phyloP scores from a whole-genome alignment of 2,888 invertebrate genomes.

The Nomada ruficornis region DNA sequence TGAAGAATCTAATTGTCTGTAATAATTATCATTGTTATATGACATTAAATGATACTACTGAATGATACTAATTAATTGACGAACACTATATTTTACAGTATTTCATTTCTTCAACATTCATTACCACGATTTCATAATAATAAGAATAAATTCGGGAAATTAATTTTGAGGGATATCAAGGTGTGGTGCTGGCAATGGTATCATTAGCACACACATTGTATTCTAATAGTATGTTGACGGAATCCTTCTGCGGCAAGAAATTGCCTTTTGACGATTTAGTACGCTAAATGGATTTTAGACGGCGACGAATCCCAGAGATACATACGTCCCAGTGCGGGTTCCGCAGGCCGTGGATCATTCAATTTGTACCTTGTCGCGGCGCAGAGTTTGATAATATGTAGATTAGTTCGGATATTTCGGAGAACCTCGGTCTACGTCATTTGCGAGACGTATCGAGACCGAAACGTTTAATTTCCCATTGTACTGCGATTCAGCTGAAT shows the following conservation, averaged over 20 bases:
- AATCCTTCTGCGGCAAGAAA: slow-evolving; percentile 35
- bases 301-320: slow-evolving; percentile 40
- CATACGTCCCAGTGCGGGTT: slow-evolving; percentile 56
- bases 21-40: too few relatives aligned
- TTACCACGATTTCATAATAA: too few relatives aligned
- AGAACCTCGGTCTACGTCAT: slow-evolving; percentile 39
- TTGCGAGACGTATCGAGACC: slow-evolving; percentile 34
- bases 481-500: background rate
- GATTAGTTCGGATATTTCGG: slow-evolving; percentile 63
- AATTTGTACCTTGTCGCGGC: slow-evolving; percentile 59
- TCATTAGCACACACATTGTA: background rate
- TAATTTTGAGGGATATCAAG: background rate
- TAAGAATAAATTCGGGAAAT: background rate
- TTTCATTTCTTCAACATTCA: too few relatives aligned
- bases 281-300: slow-evolving; percentile 60
- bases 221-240: slow-evolving; percentile 22
- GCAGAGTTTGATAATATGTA: slow-evolving; percentile 68
- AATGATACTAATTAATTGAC: too few relatives aligned
- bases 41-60: too few relatives aligned
- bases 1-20: too few relatives aligned
- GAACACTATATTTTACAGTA: too few relatives aligned
- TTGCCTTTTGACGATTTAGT: slow-evolving; percentile 45
- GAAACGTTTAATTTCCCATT: slow-evolving; percentile 46
- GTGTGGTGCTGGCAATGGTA: background rate
- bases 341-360: slow-evolving; percentile 65